phyloP scores from a whole-genome alignment of 2,888 invertebrate species.

The Athalia circularis region DNA sequence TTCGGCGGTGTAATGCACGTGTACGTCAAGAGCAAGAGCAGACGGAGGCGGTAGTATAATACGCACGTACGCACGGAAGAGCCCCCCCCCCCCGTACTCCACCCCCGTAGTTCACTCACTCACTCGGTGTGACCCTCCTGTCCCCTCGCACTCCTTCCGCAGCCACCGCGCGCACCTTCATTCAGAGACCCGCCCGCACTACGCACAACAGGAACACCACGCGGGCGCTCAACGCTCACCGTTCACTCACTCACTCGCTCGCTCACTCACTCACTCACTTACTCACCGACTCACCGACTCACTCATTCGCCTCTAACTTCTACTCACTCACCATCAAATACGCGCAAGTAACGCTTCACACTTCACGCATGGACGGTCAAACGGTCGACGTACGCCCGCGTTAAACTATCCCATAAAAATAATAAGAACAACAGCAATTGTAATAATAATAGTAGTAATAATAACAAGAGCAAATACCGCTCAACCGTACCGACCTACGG shows the following conservation, averaged over 20 bases:
- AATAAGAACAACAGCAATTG: no score
- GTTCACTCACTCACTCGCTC: background rate
- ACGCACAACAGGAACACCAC: constrained; percentile 35
- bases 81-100: background rate
- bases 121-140: background rate
- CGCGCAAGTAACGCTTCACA: constrained; percentile 23
- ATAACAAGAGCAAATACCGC: no score
- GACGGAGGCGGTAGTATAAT: constrained; percentile 1
- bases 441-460: no score
- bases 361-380: constrained; percentile 35
- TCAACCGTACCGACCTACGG: no score
- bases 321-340: constrained; percentile 26
- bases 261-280: background rate
- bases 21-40: background rate
- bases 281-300: background rate
- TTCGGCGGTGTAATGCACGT: constrained; percentile 5
- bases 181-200: constrained; percentile 42
- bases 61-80: constrained; percentile 33
- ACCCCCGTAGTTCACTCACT: background rate
- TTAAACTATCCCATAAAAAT: no score
- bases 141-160: constrained; percentile 32
- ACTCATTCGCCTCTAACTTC: background rate
- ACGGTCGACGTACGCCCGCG: constrained; percentile 2
- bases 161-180: constrained; percentile 42
- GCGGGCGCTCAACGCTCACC: background rate